Evolutionary conservation across 2,888 invertebrate species (phyloP).

Genomic region (Panzeria rudis): DNA sequence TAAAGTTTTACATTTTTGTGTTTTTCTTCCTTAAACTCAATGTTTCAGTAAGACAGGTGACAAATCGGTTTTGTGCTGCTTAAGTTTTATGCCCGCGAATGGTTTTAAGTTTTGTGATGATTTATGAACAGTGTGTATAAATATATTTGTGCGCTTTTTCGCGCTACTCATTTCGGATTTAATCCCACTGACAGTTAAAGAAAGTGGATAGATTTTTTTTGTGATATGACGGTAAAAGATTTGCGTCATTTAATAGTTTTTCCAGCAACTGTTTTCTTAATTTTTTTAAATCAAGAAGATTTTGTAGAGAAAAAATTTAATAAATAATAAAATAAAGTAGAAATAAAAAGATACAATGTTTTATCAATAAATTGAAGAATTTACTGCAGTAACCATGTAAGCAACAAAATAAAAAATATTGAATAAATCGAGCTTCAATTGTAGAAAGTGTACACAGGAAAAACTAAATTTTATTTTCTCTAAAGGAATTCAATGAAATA

Average conservation of each 20-base stretch:
- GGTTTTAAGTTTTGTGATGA: constrained; percentile 63
- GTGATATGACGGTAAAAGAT: constrained; percentile 24
- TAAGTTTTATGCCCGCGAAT: constrained; percentile 63
- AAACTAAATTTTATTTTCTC: too few relatives aligned
- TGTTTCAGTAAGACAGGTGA: constrained; percentile 66
- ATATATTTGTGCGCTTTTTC: constrained; percentile 19
- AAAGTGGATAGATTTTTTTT: constrained; percentile 29
- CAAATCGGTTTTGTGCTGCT: constrained; percentile 71
- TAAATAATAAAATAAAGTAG: neutral
- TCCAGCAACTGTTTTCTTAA: neutral
- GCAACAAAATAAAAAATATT: too few relatives aligned
- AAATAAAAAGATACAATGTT: neutral
- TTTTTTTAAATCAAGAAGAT: neutral
- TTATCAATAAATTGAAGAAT: neutral
- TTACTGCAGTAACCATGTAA: too few relatives aligned
- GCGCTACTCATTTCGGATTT: constrained; percentile 34
- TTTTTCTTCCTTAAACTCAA: constrained; percentile 41
- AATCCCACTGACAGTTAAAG: constrained; percentile 51
- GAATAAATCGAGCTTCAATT: too few relatives aligned
- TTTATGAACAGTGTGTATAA: constrained; percentile 63
- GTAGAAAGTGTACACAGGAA: too few relatives aligned
- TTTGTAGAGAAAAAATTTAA: neutral
- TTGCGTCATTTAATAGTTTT: neutral
- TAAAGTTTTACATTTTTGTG: constrained; percentile 53
- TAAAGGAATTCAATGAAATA: too few relatives aligned